Evolutionary conservation across 2,113 vertebrate species (phyloP), one percentile per base, ranked within the genome.

Genomic region (Prunella himalayana): DNA sequence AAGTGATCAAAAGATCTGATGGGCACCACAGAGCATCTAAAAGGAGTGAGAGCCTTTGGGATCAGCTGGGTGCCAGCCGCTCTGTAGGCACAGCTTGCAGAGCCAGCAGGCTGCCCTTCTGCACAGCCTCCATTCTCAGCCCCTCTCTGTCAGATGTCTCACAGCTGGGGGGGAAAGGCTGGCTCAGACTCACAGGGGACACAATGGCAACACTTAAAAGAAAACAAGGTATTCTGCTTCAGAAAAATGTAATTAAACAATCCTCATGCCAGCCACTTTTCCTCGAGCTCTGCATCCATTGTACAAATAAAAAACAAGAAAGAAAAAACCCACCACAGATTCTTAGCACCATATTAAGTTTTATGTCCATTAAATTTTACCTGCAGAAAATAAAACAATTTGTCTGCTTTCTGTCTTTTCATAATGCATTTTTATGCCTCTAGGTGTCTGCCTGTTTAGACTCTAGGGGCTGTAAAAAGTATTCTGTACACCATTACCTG

Each of bases 401-500:
- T 94, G 60, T 93, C 97, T 94, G 33, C 69, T 97, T 87, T 96
- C 90, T 93, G 59, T 82, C 82, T 96, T 97, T 97, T 95, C 93
- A 97, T 96, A 97, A 95, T 75, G 51, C 82, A 96, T 95, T 97
- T 97, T 97, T 96, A 96, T 91, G 88, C 77, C 68, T 90, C 72
- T 79, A 82, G 66, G 59, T 94, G 76, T 97, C 87, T 92, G 65
- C 66, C 96, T 94, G 60, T 92, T 95, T 92, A 90, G 90, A 90
- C 94, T 94, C 79, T 15, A 59, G 51, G 42, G 87, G 53, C 87
- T 70, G 59, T 92, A 95, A 97, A 96, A 94, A 95, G 94, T 96
- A 95, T 97, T 94, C 94, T 81, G 76, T 76, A 95, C 49, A 93
- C 70, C 66, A 93, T 96, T 97, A 96, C 92, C 93, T 95, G 95